phyloP scores from a whole-genome alignment of 2,113 vertebrate species.

The Leuciscus idus region DNA sequence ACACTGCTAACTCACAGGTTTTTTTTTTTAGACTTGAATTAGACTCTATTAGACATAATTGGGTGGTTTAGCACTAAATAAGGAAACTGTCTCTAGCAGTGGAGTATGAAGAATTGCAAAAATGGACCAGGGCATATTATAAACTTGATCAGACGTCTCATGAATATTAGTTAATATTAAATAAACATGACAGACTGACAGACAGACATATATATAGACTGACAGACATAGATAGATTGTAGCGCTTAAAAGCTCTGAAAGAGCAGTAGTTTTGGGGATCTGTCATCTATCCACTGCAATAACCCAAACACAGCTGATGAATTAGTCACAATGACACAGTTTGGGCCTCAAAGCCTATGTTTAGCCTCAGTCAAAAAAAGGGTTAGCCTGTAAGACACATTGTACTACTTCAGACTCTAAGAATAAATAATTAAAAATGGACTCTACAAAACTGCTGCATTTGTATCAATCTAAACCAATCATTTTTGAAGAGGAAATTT shows the following conservation, averaged over 20 bases:
- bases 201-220: too few species aligned
- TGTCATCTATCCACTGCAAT: conserved; percentile 71
- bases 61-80: too few species aligned
- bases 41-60: too few species aligned
- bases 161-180: too few species aligned
- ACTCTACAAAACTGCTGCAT: neutral
- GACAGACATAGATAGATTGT: too few species aligned
- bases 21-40: too few species aligned
- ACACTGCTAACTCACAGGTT: too few species aligned
- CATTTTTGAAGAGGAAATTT: neutral
- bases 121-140: too few species aligned
- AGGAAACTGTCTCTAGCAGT: too few species aligned
- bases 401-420: neutral
- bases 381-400: neutral
- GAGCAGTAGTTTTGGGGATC: conserved; percentile 75
- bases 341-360: neutral
- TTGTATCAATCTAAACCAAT: neutral
- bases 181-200: too few species aligned
- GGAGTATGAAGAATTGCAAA: too few species aligned
- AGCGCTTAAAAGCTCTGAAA: conserved; percentile 63
- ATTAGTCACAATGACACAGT: conserved; percentile 3
- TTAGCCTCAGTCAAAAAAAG: neutral
- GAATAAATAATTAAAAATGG: neutral
- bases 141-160: too few species aligned
- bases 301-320: neutral